Conservation (phyloP, 2,797 vertebrate genomes). For the Telmatherina bonti region DNA sequence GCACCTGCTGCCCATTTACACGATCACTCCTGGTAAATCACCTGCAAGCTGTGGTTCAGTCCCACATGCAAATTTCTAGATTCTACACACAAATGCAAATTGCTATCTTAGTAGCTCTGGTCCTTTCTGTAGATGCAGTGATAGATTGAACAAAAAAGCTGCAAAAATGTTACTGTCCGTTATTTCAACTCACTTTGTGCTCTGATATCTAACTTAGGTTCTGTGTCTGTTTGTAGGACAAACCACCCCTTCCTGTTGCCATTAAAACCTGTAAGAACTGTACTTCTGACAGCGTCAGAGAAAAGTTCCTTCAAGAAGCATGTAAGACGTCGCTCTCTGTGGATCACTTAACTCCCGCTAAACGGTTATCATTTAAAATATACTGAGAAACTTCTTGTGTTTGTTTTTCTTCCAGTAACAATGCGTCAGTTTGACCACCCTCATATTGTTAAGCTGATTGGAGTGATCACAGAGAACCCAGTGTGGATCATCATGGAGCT, state of each 20-base stretch:
- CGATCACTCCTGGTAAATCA: too few relatives aligned
- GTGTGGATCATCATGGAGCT: conserved; percentile 99
- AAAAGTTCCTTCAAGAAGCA: conserved; percentile 99
- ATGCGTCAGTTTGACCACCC: conserved; percentile 99
- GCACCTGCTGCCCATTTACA: too few relatives aligned
- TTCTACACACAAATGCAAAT: too few relatives aligned
- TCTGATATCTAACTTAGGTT: neutral
- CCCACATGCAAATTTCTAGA: too few relatives aligned
- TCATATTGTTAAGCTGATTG: conserved; percentile 97
- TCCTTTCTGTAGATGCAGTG: neutral
- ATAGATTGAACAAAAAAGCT: neutral
- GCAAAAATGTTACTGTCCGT: neutral
- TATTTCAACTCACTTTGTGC: neutral
- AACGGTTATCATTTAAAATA: neutral
- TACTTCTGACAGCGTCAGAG: conserved; percentile 97
- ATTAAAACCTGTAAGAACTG: conserved; percentile 99
- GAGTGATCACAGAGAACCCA: conserved; percentile 97
- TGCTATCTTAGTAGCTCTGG: too few relatives aligned
- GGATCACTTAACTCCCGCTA: neutral
- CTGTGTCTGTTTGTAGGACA: conserved; percentile 84
- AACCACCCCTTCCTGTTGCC: conserved; percentile 91
- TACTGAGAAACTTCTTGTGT: neutral
- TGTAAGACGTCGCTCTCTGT: conserved; percentile 80
- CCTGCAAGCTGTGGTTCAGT: too few relatives aligned
- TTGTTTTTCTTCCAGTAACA: conserved; percentile 84